Percentiles rank a stretch among this genome's conserved stretches.
phyloP scores from a whole-genome alignment of 1,140 invertebrate species.

The Drosophila busckii region DNA sequence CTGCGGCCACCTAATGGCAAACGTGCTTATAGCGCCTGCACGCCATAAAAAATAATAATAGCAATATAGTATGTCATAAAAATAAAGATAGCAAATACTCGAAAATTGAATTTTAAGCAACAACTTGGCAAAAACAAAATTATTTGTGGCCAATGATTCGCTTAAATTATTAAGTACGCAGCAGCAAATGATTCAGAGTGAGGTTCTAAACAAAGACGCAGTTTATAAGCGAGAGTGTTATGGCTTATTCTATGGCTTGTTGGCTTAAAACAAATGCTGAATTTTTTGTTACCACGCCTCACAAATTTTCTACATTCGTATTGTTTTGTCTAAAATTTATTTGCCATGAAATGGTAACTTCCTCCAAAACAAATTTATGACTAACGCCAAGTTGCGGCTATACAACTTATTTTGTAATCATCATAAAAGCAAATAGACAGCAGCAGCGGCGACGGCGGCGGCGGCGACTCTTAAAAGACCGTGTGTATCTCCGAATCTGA shows the following conservation, averaged over 20 bases:
- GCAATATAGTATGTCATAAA: conserved; percentile 42
- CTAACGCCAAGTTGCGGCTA: conserved; percentile 6
- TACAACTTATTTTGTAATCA: conserved; percentile 4
- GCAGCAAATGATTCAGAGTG: no score
- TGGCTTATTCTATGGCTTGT: conserved; percentile 3
- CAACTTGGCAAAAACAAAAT: conserved; percentile 23
- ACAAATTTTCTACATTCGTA: conserved; percentile 13
- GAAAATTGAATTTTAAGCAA: conserved; percentile 66
- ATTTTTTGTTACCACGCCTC: conserved; percentile 40
- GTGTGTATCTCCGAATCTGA: no score
- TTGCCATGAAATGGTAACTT: conserved; percentile 29
- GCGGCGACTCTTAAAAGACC: no score
- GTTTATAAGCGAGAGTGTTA: no score
- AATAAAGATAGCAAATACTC: conserved; percentile 48
- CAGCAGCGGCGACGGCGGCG: no score
- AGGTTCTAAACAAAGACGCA: no score
- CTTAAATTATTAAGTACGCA: no score
- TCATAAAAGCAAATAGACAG: no score
- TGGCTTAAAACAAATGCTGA: conserved; percentile 9
- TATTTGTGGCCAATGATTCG: no score
- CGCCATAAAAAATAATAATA: conserved; percentile 29
- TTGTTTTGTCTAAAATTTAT: conserved; percentile 19
- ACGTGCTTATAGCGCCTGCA: conserved; percentile 69
- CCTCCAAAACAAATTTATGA: conserved; percentile 32
- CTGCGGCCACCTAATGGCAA: conserved; percentile 36